These are phyloP conservation scores for Cliona cf. orientalis DNA, from an alignment of 37 sponge, comb jelly and placozoan genomes.

Conservation along the genomic window DNA sequence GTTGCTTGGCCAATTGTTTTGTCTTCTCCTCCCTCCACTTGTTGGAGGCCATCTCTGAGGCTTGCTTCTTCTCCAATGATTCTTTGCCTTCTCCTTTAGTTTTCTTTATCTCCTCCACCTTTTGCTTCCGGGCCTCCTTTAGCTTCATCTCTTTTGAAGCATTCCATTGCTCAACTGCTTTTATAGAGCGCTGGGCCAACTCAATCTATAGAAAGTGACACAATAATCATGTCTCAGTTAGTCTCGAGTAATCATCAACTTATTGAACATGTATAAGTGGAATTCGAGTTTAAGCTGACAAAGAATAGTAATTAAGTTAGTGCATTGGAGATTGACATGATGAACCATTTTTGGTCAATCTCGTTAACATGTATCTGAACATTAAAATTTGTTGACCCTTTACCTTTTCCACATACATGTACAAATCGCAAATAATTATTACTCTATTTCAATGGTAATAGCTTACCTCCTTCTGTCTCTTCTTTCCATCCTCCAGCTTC, in stretches of 20 bases:
- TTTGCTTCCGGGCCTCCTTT: conserved; percentile 13
- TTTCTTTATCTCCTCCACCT: conserved; percentile 9
- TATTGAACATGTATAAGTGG: too few species aligned
- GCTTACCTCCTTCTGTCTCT: conserved; percentile 19
- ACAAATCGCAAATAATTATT: neutral
- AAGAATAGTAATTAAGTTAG: too few species aligned
- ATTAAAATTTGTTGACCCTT: too few species aligned
- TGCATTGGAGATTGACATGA: too few species aligned
- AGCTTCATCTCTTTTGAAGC: conserved; percentile 17
- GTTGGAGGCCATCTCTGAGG: neutral
- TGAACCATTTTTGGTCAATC: too few species aligned
- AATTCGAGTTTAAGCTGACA: too few species aligned
- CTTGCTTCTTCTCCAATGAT: conserved; percentile 6
- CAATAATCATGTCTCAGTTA: too few species aligned
- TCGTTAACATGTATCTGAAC: too few species aligned
- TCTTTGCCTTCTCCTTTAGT: conserved; percentile 10
- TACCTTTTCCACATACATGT: neutral
- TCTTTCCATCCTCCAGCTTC: neutral
- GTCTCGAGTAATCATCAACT: too few species aligned
- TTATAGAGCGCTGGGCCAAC: neutral
- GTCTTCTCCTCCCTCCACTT: conserved; percentile 14
- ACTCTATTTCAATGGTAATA: neutral
- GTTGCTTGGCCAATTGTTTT: neutral
- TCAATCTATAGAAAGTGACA: neutral
- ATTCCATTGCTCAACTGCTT: conserved; percentile 24